These are phyloP conservation scores for Meta bourneti DNA, from an alignment of 2,888 invertebrate genomes.

Conservation along the genomic window DNA sequence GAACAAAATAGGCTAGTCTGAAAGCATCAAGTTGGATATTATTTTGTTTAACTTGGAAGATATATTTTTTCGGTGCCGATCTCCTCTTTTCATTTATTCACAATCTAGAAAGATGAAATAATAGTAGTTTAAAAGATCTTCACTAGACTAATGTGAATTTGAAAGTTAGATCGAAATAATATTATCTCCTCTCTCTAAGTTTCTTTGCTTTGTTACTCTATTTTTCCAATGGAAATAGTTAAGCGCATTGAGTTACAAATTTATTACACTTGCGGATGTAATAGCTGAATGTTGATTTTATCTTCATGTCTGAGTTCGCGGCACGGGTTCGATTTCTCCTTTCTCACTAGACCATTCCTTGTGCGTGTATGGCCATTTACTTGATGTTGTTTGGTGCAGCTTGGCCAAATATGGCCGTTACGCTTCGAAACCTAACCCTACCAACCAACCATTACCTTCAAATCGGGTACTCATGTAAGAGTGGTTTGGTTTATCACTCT, in stretches of 20 bases:
- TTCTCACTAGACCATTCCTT: too few relatives aligned
- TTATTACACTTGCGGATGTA: neutral
- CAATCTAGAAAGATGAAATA: constrained; percentile 40
- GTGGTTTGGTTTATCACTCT: too few relatives aligned
- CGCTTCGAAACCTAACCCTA: too few relatives aligned
- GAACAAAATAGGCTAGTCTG: constrained; percentile 32
- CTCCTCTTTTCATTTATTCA: constrained; percentile 24
- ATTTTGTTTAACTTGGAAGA: neutral
- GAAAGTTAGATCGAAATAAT: constrained; percentile 63
- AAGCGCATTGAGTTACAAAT: constrained; percentile 8
- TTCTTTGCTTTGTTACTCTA: neutral
- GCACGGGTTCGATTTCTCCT: too few relatives aligned
- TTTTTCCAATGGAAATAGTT: neutral
- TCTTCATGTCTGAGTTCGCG: neutral
- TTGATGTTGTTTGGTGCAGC: too few relatives aligned
- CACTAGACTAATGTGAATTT: constrained; percentile 41
- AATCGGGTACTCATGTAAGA: too few relatives aligned
- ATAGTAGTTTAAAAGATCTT: constrained; percentile 24
- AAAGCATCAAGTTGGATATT: constrained; percentile 21
- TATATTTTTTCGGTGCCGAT: neutral
- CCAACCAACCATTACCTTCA: too few relatives aligned
- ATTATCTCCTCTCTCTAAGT: too few relatives aligned
- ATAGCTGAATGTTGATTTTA: constrained; percentile 10
- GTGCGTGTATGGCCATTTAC: too few relatives aligned
- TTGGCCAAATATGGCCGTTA: too few relatives aligned